These are phyloP conservation scores for Saccostrea cuccullata DNA, from an alignment of 1,140 invertebrate species.

Conservation along the genomic window DNA sequence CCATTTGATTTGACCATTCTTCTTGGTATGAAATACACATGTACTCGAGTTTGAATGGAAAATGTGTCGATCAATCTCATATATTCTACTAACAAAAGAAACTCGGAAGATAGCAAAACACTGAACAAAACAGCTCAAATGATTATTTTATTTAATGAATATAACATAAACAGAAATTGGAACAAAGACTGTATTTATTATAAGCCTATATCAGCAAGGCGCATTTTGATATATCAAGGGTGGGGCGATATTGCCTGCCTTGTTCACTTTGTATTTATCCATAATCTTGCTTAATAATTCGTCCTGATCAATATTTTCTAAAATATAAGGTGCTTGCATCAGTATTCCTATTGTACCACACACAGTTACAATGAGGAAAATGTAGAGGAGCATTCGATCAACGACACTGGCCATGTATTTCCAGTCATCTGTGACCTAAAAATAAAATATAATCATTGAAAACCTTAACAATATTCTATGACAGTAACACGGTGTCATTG, in stretches of 20 bases:
- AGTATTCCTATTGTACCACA: conserved; percentile 95
- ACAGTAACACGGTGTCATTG: too few relatives aligned
- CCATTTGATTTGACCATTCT: too few relatives aligned
- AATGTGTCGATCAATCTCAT: background rate
- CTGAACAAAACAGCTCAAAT: too few relatives aligned
- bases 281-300: conserved; percentile 64
- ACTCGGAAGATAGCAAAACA: too few relatives aligned
- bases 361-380: conserved; percentile 98
- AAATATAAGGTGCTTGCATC: conserved; percentile 98
- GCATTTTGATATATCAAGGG: conserved; percentile 6
- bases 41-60: too few relatives aligned
- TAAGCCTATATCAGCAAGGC: background rate
- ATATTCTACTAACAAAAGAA: background rate
- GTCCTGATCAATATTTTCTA: conserved; percentile 83
- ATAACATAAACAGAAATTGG: too few relatives aligned
- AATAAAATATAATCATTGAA: background rate
- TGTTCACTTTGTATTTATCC: conserved; percentile 30
- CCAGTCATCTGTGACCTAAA: conserved; percentile 88
- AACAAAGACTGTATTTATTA: too few relatives aligned
- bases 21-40: too few relatives aligned
- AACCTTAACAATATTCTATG: too few relatives aligned
- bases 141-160: too few relatives aligned
- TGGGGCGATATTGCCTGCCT: background rate
- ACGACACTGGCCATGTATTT: conserved; percentile 99
- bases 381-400: conserved; percentile 96